Conservation (phyloP, 2,113 vertebrate species). For the Seriola dumerili region DNA sequence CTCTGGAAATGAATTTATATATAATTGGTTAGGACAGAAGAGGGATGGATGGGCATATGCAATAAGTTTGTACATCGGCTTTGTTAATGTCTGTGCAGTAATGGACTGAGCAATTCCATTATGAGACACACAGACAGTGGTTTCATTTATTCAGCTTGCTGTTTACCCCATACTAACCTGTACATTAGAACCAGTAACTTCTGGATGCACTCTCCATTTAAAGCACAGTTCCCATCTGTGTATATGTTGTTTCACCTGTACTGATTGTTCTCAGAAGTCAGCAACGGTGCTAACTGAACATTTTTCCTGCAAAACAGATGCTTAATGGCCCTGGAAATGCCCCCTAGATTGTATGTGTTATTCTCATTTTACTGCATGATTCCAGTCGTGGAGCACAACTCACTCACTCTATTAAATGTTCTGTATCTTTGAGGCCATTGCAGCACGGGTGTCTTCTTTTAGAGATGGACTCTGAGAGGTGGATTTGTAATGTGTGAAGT, state of each 20-base stretch:
- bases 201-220: not conserved
- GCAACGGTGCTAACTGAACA: not conserved
- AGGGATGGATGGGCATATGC: constrained; percentile 67
- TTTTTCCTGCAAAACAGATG: not conserved
- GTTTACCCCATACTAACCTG: constrained; percentile 14
- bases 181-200: not conserved
- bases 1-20: constrained; percentile 66
- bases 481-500: not conserved
- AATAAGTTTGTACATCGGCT: constrained; percentile 47
- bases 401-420: not conserved
- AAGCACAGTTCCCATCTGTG: not conserved
- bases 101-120: constrained; percentile 64
- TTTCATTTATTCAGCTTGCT: constrained; percentile 46
- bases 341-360: not conserved
- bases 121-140: constrained; percentile 41
- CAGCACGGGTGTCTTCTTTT: not conserved
- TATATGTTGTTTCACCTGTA: not conserved
- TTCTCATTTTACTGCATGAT: not conserved
- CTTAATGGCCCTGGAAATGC: not conserved
- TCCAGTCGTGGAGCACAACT: not conserved
- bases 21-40: constrained; percentile 77
- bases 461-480: not conserved
- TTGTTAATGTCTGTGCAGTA: constrained; percentile 44
- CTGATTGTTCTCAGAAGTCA: not conserved
- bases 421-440: not conserved